Percentiles rank a stretch among this genome's conserved stretches.
phyloP scores from a whole-genome alignment of 2,797 vertebrate species.

The Poeciliopsis infans region DNA sequence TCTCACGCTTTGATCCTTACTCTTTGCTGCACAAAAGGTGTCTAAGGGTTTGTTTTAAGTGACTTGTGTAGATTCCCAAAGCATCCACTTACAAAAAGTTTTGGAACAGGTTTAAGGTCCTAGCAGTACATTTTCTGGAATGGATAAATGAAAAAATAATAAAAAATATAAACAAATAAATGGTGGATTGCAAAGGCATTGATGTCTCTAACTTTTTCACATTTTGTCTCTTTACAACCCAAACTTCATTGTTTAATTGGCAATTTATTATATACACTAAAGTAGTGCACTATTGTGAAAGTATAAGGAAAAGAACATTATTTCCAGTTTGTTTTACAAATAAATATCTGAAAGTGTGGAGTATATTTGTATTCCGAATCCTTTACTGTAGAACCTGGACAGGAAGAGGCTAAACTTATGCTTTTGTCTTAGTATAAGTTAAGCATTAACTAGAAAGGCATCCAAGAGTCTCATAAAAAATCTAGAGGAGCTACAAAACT shows the following conservation, averaged over 20 bases:
- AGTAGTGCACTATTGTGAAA: not conserved
- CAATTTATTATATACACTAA: not conserved
- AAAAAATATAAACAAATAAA: not conserved
- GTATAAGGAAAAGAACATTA: not conserved
- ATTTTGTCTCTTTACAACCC: not conserved
- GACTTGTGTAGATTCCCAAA: not conserved
- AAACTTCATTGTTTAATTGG: not conserved
- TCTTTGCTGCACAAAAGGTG: constrained; percentile 22
- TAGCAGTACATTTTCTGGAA: not conserved
- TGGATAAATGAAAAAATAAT: not conserved
- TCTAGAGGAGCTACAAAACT: too few species aligned
- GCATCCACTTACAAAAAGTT: not conserved
- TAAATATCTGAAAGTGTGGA: not conserved
- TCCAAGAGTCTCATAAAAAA: too few species aligned
- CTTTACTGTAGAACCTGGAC: not conserved
- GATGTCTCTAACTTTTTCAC: not conserved
- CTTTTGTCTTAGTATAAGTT: not conserved
- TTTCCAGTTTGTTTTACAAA: not conserved
- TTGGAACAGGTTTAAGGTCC: not conserved
- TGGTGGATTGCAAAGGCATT: not conserved
- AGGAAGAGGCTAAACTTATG: too few species aligned
- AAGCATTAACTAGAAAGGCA: not conserved
- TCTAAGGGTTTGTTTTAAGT: constrained; percentile 2
- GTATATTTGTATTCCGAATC: not conserved
- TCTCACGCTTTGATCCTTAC: constrained; percentile 47